Evolutionary conservation across 1,140 invertebrate species (phyloP), one percentile per base, ranked within the genome.

Genomic region (Pemphigus obesinymphae): DNA sequence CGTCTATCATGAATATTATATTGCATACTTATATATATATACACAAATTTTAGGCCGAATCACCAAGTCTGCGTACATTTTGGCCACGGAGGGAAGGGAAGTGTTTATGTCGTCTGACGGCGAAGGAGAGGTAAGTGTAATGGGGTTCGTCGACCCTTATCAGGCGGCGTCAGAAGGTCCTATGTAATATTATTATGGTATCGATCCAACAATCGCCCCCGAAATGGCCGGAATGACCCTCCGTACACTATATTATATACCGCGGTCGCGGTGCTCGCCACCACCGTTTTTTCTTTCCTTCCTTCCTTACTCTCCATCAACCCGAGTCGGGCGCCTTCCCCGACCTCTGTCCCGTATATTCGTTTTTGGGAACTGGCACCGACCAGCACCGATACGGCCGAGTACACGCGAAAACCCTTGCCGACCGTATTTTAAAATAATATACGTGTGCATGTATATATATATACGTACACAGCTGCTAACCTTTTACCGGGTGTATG

Each of bases 171-270:
- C 26, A 45, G 43, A 4, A 11, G 61, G 43, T 45, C 43, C 8
- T 45, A 45, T 13, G 43, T 40, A 40, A 26, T 68, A 37, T 34
- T 68, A 68, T 68, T 11, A 58, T 23, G 26, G 23, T 80, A 80
- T 80, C 53, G 76, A 80, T 80, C 76, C 37, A 80, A 80, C 76
- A 80, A 80, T 80, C 73, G 73, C 76, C 73, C 17, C 76, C 76
- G 34, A 23, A 63, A 61, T 63, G 55, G 76, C 23, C 76, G 34
- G 55, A 63, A 80, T 63, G 76, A 61, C 76, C 76, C 55, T 63
- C 50, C 23, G 29, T 31, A 20, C 10, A 55, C n/a, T 37, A 26
- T 68, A 40, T n/a, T 68, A 13, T 68, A 40, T 34, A 55, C 29
- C 31, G 26, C 45, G 72, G 72, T 50, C 66, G 66, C n/a, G 66